Evolutionary conservation across 2,888 invertebrate genomes (phyloP), one percentile per base, ranked within the genome.

Genomic region (Epinotia demarniana): DNA sequence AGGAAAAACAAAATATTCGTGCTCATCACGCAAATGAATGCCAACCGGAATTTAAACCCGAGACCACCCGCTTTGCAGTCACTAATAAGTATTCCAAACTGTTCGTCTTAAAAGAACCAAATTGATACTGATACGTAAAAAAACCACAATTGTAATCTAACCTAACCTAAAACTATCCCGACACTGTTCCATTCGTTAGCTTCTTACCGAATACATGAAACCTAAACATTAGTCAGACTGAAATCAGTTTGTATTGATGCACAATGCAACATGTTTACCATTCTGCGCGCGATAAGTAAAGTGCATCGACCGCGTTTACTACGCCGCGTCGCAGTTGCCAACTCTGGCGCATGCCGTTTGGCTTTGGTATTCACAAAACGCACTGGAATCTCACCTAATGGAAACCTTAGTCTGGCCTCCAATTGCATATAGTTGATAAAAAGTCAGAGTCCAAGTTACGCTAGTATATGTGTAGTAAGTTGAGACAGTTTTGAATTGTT

Each of bases 231-330:
- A 67, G 68, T 58, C 23, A 71, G 19, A n/a, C 49, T 53, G 63
- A 23, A 33, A 63, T 63, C 33, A 57, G 33, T 55, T 49, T 23
- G n/a, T 53, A 63, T 57, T 16, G 33, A 69, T 58, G n/a, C 69
- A 60, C 53, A 70, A 67, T 73, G 39, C 53, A 60, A 57, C 74
- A 27, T 75, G 64, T 64, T 75, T 70, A 66, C 60, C 58, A 75
- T 75, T 75, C 53, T 23, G 64, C 64, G 43, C 13, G 69, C 64
- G 70, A 75, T 75, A 66, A 75, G 74, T 77, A 73, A 77, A 77
- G 80, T 67, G 69, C 78, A 75, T 46, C 73, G 79, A 78, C 79
- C 80, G 58, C 64, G 16, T 71, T 53, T 6, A 53, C 49, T 4
- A n/a, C 49, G n/a, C 68, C 53, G 73, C 76, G 61, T 46, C 61